Evolutionary conservation across 1,140 invertebrate genomes (phyloP), one percentile per base, ranked within the genome.

Genomic region (Saxidomus purpurata): DNA sequence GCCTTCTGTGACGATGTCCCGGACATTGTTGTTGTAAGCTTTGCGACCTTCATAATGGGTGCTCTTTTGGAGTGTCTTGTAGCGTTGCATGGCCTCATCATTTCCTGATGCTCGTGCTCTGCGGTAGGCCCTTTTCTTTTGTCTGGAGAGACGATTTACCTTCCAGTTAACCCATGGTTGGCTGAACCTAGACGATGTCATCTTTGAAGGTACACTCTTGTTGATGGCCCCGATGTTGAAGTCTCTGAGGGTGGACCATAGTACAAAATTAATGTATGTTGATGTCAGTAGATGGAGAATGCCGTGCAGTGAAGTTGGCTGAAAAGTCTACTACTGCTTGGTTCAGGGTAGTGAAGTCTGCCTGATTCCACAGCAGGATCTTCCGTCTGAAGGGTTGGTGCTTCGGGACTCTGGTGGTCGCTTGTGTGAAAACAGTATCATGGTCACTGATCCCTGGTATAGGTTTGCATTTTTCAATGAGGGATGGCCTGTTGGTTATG

Each of bases 391-490:
- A 25, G 9, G 34, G 79, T 61, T 59, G 34, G 17, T 28, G 13
- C 25, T 34, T 81, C 4, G 49, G 47, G 25, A 31, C 79, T 8
- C n/a, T 31, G 6, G 34, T 59, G 4, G 1, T 38, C 22, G 55
- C 36, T 25, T 82, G 31, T 40, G 40, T 40, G 28, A 49, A 52
- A 13, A 85, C 49, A 28, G 6, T 34, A 36, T 74, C 25, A 31
- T 71, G 82, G 63, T 85, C 81, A 69, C 81, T 84, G n/a, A 71
- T 31, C 15, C 59, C 81, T 17, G 81, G 81, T 3, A 84, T 25
- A 9, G 81, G 40, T 31, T 38, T 69, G 40, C 59, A 69, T 47
- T 69, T 69, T 13, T 67, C 36, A 11, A 84, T 47, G 6, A 84
- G 59, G 11, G 59, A 40, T 40, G 63, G 81, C 15, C 81, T 9